Evolutionary conservation across 2,888 invertebrate species (phyloP).

Genomic region (Falcaria lacertinaria): DNA sequence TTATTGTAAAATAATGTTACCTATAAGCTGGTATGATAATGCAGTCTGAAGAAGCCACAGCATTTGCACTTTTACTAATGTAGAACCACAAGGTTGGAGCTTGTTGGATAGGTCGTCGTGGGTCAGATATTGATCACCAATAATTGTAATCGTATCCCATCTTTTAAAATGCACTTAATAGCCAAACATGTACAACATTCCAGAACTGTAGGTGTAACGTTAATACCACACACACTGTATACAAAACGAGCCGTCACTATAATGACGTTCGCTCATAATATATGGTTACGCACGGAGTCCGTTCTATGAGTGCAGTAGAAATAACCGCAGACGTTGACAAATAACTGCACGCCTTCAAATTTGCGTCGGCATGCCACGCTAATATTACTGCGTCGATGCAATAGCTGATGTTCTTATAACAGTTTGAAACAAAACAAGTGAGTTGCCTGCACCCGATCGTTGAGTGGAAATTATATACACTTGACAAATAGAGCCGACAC

Average conservation of each 20-base stretch:
- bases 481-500: conserved; percentile 52
- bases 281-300: conserved; percentile 37
- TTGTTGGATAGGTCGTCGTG: too few species aligned
- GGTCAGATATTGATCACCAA: too few species aligned
- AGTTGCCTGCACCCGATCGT: conserved; percentile 24
- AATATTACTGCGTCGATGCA: conserved; percentile 17
- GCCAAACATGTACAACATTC: too few species aligned
- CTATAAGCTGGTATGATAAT: too few species aligned
- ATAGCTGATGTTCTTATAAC: conserved; percentile 23
- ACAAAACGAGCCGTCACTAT: conserved; percentile 29
- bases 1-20: too few species aligned
- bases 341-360: conserved; percentile 38
- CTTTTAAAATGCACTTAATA: too few species aligned
- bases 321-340: conserved; percentile 45
- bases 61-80: too few species aligned
- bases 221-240: conserved; percentile 8
- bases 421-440: conserved; percentile 27
- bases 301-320: conserved; percentile 36
- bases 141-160: too few species aligned
- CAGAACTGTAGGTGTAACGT: too few species aligned
- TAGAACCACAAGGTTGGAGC: too few species aligned
- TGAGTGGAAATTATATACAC: conserved; percentile 51
- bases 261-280: conserved; percentile 20
- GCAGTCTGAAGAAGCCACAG: too few species aligned
- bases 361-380: conserved; percentile 28